Base-by-base conservation (phyloP, 2,888 invertebrate genomes). In the Prionchulus punctatus region DNA sequence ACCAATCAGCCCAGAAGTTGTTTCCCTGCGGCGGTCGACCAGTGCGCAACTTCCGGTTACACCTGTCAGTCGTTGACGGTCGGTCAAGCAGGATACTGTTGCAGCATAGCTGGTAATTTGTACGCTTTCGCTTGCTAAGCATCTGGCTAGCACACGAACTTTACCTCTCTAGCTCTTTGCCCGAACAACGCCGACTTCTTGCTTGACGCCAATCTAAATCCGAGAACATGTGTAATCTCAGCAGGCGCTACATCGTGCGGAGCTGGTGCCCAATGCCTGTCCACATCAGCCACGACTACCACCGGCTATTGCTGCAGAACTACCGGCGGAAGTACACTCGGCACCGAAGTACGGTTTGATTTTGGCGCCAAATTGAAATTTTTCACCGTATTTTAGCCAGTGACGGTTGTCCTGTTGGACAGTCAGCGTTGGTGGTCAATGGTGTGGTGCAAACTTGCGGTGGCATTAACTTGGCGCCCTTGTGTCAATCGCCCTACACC, bases 41-140 rank as follows among this genome's bases (percentile, higher is more conserved):
- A 12, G 3, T 55, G 55, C 55, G n/a, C n/a, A n/a, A 2, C 7
- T 12, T 18, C 48, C 28, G 55, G 52, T 28, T 57, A 50, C 45
- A 45, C 58, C 18, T 58, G 58, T 42, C 55, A 58, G 42, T 27
- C 58, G 1, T 18, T 7, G 1, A 30, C 50, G 26, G 18, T 21
- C 3, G 28, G 30, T 23, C 21, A 42, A 1, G 52, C 48, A 4
- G 57, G 58, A 43, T 54, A 42, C 43, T 55, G 55, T 36, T 58
- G 58, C 45, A 51, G 54, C 43, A 51, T 27, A 23, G 12, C 61
- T 48, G 62, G 67, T 68, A 25, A 43, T 59, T 60, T 28, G 25
- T 4, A n/a, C n/a, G n/a, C n/a, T n/a, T n/a, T n/a, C n/a, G n/a
- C n/a, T n/a, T n/a, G n/a, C n/a, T n/a, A n/a, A n/a, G n/a, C n/a